Percentiles rank a stretch among this genome's conserved stretches.
Evolutionary conservation across 2,888 invertebrate genomes (phyloP).

Genomic region (Platycheirus albimanus): DNA sequence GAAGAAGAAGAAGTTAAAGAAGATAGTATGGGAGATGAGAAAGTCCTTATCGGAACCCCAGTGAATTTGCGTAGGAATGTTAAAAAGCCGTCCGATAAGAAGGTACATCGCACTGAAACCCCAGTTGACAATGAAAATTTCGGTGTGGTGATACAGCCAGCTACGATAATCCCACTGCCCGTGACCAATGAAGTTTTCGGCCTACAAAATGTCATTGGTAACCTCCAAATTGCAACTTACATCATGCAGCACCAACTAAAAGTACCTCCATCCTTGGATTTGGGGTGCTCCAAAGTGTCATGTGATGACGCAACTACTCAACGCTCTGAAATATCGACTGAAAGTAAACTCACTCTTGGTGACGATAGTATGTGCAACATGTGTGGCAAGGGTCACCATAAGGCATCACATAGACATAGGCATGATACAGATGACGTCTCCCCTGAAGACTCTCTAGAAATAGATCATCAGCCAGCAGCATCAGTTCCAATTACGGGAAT

Average conservation of each 20-base stretch:
- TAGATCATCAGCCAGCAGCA: slow-evolving; percentile 26
- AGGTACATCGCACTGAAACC: slow-evolving; percentile 45
- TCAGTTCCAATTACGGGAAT: too few relatives aligned
- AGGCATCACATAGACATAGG: slow-evolving; percentile 17
- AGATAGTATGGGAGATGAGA: slow-evolving; percentile 77
- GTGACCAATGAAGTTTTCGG: slow-evolving; percentile 82
- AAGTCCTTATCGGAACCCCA: slow-evolving; percentile 81
- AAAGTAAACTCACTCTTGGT: slow-evolving; percentile 45
- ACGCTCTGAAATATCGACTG: slow-evolving; percentile 77
- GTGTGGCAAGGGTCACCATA: slow-evolving; percentile 69
- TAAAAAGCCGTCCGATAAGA: slow-evolving; percentile 78
- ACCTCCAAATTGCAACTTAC: slow-evolving; percentile 82
- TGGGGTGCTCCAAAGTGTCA: slow-evolving; percentile 77
- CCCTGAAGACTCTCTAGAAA: slow-evolving; percentile 57
- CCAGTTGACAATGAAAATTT: slow-evolving; percentile 77
- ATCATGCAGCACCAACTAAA: slow-evolving; percentile 80
- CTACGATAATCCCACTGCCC: slow-evolving; percentile 82
- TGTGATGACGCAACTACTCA: slow-evolving; percentile 77
- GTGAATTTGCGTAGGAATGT: slow-evolving; percentile 80
- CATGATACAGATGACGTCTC: slow-evolving; percentile 38
- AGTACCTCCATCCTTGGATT: slow-evolving; percentile 75
- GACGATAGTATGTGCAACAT: slow-evolving; percentile 60
- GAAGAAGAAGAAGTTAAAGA: slow-evolving; percentile 11
- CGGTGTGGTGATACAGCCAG: slow-evolving; percentile 82
- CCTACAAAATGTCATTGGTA: slow-evolving; percentile 81